A percentile compares a stretch with the other conserved stretches of the same genome.
Evolutionary conservation across 2,888 invertebrate species (phyloP).

Genomic region (Molanna angustata): DNA sequence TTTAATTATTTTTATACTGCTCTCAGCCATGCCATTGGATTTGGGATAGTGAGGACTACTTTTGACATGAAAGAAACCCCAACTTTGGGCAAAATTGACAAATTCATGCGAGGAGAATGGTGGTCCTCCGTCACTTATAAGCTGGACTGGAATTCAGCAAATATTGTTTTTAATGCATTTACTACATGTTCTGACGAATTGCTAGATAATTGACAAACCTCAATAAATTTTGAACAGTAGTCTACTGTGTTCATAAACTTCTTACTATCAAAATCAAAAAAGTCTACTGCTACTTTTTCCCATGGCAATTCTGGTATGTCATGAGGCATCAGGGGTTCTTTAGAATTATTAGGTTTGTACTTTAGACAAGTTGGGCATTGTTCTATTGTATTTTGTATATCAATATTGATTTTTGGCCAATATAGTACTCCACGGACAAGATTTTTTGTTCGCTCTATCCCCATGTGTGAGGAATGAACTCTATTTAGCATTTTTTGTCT

Average conservation of each 20-base stretch:
- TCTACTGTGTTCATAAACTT: constrained; percentile 1
- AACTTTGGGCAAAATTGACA: not conserved
- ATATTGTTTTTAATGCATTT: not conserved
- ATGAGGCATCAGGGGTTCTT: constrained; percentile 28
- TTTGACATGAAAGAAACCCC: not conserved
- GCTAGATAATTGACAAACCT: not conserved
- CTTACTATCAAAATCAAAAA: constrained; percentile 27
- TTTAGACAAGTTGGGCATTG: constrained; percentile 22
- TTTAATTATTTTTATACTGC: constrained; percentile 33
- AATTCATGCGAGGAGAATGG: constrained; percentile 1
- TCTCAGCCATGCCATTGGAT: constrained; percentile 28
- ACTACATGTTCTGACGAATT: not conserved
- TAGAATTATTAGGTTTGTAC: constrained; percentile 19
- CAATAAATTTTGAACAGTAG: constrained; percentile 2
- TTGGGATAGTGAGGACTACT: constrained; percentile 21
- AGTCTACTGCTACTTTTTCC: constrained; percentile 33
- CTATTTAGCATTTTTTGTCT: constrained; percentile 25
- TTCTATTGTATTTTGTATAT: constrained; percentile 33
- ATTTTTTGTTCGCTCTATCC: constrained; percentile 30
- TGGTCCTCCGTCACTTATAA: not conserved
- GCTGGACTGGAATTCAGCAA: not conserved
- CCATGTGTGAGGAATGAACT: constrained; percentile 31
- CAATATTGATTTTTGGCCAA: constrained; percentile 33
- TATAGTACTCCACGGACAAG: constrained; percentile 34
- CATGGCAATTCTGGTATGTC: constrained; percentile 29